Base-by-base conservation (phyloP, 2,113 vertebrate genomes). In the Madoqua kirkii region DNA sequence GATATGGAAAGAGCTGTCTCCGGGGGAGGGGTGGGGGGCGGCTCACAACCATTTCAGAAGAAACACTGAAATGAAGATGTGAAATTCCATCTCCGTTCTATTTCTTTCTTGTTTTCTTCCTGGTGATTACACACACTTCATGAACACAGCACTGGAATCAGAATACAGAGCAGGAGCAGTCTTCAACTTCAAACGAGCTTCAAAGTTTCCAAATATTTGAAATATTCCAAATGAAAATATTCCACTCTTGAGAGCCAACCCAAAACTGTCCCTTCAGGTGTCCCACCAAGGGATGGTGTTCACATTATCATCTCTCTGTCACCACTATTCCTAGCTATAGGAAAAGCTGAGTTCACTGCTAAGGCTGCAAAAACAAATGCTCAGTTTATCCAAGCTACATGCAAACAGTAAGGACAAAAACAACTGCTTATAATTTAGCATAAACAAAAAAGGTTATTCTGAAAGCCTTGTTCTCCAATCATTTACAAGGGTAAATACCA, bases 51-150 rank as follows among this genome's bases (percentile, higher is more conserved):
- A 82, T 48, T 74, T 87, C 36, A 48, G 25, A 57, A 76, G 14
- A 62, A 67, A 83, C 82, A 50, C 23, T 74, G 55, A 87, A 67
- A 54, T 17, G 31, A 86, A 91, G 45, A 36, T 3, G 4, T 1
- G 9, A 27, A 84, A 84, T n/a, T 78, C 33, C 36, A 14, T n/a
- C 55, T 89, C 55, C 45, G 67, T 12, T 64, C 85, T 50, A 2
- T 87, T 74, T n/a, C 29, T 43, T 62, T 33, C 55, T 60, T 27
- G 8, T 48, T 31, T 40, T 31, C 9, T 33, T 52, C n/a, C 43
- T 31, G 13, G n/a, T n/a, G 14, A 25, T 36, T 71, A 36, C 5
- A n/a, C 0, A 0, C 4, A 19, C n/a, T 79, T 88, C 33, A 60
- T 21, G 50, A 64, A 85, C 27, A 43, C 5, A 43, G 50, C n/a